These are phyloP conservation scores for Toxotes chatareus DNA, from an alignment of 2,113 vertebrate species.

Conservation along the genomic window DNA sequence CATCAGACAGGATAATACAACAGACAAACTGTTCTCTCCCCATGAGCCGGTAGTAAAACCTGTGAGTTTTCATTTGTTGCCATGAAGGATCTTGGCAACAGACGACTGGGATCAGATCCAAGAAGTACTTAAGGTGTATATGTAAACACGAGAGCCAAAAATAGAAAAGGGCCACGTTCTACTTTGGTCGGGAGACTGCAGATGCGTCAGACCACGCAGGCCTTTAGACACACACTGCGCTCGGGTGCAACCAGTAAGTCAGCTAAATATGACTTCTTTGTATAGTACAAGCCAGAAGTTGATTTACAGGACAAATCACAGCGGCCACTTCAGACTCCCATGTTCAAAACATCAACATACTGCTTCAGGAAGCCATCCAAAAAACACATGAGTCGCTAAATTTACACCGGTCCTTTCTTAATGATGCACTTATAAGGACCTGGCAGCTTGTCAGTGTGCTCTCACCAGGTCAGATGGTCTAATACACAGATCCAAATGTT, in stretches of 20 bases:
- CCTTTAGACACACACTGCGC: neutral
- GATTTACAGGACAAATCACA: neutral
- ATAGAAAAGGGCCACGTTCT: constrained; percentile 60
- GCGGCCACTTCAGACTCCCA: neutral
- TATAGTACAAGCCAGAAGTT: neutral
- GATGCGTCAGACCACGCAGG: constrained; percentile 38
- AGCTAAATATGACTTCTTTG: neutral
- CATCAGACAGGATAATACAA: constrained; percentile 2
- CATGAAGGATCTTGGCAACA: constrained; percentile 43
- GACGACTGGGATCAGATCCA: constrained; percentile 48
- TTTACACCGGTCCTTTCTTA: neutral
- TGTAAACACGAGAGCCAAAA: constrained; percentile 68
- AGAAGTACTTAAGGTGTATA: constrained; percentile 56
- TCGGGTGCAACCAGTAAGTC: neutral
- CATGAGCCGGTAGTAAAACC: constrained; percentile 46
- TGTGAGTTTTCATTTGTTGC: constrained; percentile 49
- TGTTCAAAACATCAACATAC: constrained; percentile 3
- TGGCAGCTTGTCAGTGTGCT: neutral
- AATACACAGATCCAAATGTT: neutral
- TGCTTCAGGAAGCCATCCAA: neutral
- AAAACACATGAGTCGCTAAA: constrained; percentile 16
- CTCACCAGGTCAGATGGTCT: neutral
- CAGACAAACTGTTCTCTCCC: neutral
- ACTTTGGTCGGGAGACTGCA: constrained; percentile 21
- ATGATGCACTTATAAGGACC: constrained; percentile 47